Percentiles rank a stretch among this genome's conserved stretches.
Evolutionary conservation across 2,113 vertebrate genomes (phyloP).

Genomic region (Epinephelus fuscoguttatus): DNA sequence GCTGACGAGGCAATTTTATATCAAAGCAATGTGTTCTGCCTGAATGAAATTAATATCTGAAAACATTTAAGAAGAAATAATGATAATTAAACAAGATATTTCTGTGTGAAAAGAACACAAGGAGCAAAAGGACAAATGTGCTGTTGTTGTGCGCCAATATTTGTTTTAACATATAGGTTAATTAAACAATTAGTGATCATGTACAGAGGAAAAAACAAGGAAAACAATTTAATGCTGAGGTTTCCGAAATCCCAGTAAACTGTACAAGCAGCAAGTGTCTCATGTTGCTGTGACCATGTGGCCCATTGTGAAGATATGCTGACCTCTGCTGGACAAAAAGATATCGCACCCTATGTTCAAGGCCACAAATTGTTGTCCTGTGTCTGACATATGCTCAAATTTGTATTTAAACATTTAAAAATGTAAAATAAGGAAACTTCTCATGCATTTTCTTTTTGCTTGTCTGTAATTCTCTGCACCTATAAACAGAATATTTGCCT

Average conservation of each 20-base stretch:
- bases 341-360: not conserved
- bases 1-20: constrained; percentile 51
- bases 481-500: not conserved
- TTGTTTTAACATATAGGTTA: not conserved
- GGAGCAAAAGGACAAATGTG: not conserved
- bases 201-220: not conserved
- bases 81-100: constrained; percentile 12
- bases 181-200: not conserved
- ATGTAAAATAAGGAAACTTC: not conserved
- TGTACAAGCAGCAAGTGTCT: not conserved
- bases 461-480: not conserved
- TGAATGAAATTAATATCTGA: constrained; percentile 39
- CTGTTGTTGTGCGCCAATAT: not conserved
- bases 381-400: not conserved
- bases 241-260: not conserved
- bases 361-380: not conserved
- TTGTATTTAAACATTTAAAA: not conserved
- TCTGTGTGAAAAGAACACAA: not conserved
- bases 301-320: constrained; percentile 61
- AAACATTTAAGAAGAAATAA: not conserved
- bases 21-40: constrained; percentile 57
- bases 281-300: not conserved
- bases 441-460: not conserved
- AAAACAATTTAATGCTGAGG: not conserved
- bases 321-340: constrained; percentile 77